Base-by-base conservation (phyloP, 2,888 invertebrate species). In the Dryocosmus kuriphilus region DNA sequence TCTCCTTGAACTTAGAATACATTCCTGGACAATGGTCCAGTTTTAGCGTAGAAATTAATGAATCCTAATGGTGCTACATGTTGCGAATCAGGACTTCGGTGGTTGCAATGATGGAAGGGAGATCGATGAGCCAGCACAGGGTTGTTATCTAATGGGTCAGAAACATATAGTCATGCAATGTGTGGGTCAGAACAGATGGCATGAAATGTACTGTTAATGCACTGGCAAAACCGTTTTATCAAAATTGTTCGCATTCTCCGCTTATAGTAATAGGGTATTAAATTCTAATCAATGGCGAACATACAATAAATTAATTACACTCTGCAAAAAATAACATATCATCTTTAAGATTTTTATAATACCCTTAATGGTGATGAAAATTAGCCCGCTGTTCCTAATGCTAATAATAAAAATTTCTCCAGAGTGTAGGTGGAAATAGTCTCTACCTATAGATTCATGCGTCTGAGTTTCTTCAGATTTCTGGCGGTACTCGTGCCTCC, bases 401-500 rank as follows among this genome's bases (percentile, higher is more conserved):
- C 51, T 22, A 3, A 74, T 35, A 41, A 35, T 35, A 63, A 41
- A 57, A 41, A 41, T 62, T 74, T 38, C 46, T 73, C 22, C 74
- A 63, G 32, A 16, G 35, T 38, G n/a, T 22, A n/a, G 1, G 14
- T n/a, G 22, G 11, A 63, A 24, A 75, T 27, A n/a, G 55, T 41
- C 30, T 77, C 19, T 74, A 55, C 67, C 65, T 51, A 77, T 77
- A 79, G 27, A 63, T 62, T 63, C 62, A 51, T 61, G 55, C 67
- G 65, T 79, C 62, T 71, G 71, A 82, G 79, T 82, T 83, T 78
- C 79, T 82, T 77, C 79, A 75, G 78, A 80, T 82, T 82, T 75
- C 76, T 76, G 76, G 77, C 75, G 65, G 74, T 74, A 73, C 77
- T 79, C 76, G 75, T 76, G 77, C 75, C 77, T 67, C 76, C 78